A percentile compares a stretch with the other conserved stretches of the same genome.
phyloP scores from a whole-genome alignment of 2,888 invertebrate species.

The Xestia rhomboidea region DNA sequence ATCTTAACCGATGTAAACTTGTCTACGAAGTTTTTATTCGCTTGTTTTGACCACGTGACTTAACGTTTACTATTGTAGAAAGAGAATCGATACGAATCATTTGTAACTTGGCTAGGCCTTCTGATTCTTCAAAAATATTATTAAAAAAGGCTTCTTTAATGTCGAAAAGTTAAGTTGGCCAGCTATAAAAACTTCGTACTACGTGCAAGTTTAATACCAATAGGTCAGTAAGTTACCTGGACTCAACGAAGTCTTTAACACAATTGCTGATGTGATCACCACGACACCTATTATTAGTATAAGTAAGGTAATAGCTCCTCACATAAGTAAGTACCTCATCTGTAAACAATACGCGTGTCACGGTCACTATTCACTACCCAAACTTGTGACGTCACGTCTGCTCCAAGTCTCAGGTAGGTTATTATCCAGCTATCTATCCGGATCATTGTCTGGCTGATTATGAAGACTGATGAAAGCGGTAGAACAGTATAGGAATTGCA shows the following conservation, averaged over 20 bases:
- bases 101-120: too few species aligned
- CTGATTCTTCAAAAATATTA: too few species aligned
- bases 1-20: too few species aligned
- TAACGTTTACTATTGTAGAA: too few species aligned
- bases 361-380: conserved; percentile 2
- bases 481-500: neutral
- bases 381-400: conserved; percentile 20
- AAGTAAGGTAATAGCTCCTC: neutral
- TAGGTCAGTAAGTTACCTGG: neutral
- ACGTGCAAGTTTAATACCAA: neutral
- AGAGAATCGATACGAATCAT: too few species aligned
- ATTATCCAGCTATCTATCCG: conserved; percentile 2
- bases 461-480: conserved; percentile 1
- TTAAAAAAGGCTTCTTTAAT: too few species aligned
- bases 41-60: too few species aligned
- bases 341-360: conserved; percentile 5
- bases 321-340: neutral
- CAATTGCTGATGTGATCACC: neutral
- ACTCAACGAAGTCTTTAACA: neutral
- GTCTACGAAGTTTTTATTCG: too few species aligned
- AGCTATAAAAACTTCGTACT: neutral
- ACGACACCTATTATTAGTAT: conserved; percentile 1
- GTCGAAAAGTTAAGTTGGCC: too few species aligned
- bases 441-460: conserved; percentile 18
- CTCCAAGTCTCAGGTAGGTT: neutral